These are phyloP conservation scores for Pipistrellus nathusii DNA, from an alignment of 2,797 vertebrate genomes.

Conservation along the genomic window DNA sequence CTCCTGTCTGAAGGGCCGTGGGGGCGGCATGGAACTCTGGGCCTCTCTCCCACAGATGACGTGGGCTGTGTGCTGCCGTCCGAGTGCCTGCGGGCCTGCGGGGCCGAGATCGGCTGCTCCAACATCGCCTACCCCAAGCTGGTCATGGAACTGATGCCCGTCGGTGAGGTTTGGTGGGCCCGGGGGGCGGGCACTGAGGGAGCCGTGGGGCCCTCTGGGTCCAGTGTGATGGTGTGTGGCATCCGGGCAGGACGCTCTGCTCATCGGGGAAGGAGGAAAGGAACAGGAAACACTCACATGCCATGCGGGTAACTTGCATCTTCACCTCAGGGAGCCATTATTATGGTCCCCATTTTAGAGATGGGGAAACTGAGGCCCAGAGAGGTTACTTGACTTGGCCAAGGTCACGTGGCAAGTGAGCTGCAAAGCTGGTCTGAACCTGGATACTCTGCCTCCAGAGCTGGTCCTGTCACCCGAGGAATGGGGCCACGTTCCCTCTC, in stretches of 20 bases:
- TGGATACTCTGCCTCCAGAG: background rate
- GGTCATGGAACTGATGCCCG: conserved; percentile 95
- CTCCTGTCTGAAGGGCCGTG: rapidly evolving
- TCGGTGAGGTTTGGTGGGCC: conserved; percentile 86
- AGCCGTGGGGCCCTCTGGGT: background rate
- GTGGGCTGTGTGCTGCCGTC: conserved; percentile 86
- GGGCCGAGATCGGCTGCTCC: conserved; percentile 94
- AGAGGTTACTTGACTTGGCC: background rate
- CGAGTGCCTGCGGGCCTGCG: conserved; percentile 90
- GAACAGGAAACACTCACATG: rapidly evolving
- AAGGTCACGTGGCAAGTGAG: background rate
- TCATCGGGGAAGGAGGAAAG: background rate
- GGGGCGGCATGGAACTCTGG: background rate
- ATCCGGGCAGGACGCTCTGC: background rate
- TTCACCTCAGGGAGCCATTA: background rate
- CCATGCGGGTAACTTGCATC: rapidly evolving
- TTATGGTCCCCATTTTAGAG: background rate
- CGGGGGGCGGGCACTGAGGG: background rate
- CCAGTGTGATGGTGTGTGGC: background rate
- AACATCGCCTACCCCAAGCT: conserved; percentile 95
- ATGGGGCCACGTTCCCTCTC: background rate
- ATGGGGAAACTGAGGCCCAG: background rate
- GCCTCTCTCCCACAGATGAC: conserved; percentile 70
- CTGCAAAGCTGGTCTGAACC: background rate
- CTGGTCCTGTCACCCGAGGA: background rate